Evolutionary conservation across 2,113 vertebrate genomes (phyloP).

Genomic region (Neoarius graeffei): DNA sequence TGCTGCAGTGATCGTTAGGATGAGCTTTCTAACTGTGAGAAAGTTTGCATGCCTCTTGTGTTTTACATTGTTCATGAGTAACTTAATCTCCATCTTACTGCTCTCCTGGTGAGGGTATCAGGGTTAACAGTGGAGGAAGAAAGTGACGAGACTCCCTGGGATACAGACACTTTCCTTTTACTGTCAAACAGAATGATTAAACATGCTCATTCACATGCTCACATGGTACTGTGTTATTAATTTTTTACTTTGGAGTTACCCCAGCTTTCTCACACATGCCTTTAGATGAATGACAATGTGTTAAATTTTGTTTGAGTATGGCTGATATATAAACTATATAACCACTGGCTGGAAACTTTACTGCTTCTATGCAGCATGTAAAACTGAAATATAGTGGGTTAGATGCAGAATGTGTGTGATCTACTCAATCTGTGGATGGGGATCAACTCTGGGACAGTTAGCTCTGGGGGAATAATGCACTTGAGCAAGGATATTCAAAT

Average conservation of each 20-base stretch:
- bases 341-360: conserved; percentile 64
- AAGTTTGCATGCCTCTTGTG: conserved; percentile 21
- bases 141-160: conserved; percentile 61
- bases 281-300: conserved; percentile 75
- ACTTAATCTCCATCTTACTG: conserved; percentile 33
- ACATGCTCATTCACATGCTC: conserved; percentile 75
- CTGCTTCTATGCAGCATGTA: conserved; percentile 36
- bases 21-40: conserved; percentile 8
- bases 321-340: conserved; percentile 80
- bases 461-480: background rate
- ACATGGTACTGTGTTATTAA: conserved; percentile 73
- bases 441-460: background rate
- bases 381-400: conserved; percentile 53
- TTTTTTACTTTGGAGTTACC: conserved; percentile 74
- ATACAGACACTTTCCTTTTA: conserved; percentile 71
- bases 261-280: conserved; percentile 53
- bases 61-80: conserved; percentile 33
- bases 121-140: conserved; percentile 34
- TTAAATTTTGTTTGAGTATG: conserved; percentile 80
- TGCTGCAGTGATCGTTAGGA: background rate
- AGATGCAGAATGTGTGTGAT: conserved; percentile 39
- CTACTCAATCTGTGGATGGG: background rate
- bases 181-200: conserved; percentile 83
- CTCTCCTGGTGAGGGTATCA: conserved; percentile 39
- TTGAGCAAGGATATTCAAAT: background rate